Conservation (phyloP, 2,113 vertebrate genomes). For the Ctenomys sociabilis region DNA sequence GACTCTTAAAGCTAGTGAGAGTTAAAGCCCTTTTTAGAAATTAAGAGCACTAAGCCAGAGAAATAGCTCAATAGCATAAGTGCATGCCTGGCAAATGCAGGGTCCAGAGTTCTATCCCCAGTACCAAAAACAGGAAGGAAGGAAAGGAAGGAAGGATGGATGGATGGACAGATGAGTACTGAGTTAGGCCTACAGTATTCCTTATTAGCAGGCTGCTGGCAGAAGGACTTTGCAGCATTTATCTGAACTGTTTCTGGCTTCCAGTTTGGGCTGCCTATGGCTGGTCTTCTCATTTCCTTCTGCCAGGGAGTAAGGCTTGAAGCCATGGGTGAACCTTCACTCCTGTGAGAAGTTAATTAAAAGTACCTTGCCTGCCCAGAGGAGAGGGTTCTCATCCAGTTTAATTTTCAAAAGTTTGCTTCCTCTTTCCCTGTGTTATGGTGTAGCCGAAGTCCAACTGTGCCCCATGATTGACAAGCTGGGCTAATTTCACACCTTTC, state of each 20-base stretch:
- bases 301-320: not conserved
- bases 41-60: not conserved
- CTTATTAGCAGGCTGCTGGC: constrained; percentile 24
- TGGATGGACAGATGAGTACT: no score
- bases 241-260: not conserved
- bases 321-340: not conserved
- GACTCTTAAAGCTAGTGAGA: not conserved
- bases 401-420: constrained; percentile 64
- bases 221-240: not conserved
- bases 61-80: no score
- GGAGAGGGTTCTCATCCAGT: not conserved
- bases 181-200: not conserved
- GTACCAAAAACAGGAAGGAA: no score
- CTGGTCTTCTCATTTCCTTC: not conserved
- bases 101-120: no score
- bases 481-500: not conserved
- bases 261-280: not conserved
- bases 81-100: no score
- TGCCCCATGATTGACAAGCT: constrained; percentile 33
- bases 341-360: constrained; percentile 36
- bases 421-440: constrained; percentile 31
- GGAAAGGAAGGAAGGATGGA: no score
- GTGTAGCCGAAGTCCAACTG: not conserved
- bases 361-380: not conserved
- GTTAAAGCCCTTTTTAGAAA: constrained; percentile 41